Evolutionary conservation across 2,797 vertebrate genomes (phyloP).

Genomic region (Eremophila alpestris): DNA sequence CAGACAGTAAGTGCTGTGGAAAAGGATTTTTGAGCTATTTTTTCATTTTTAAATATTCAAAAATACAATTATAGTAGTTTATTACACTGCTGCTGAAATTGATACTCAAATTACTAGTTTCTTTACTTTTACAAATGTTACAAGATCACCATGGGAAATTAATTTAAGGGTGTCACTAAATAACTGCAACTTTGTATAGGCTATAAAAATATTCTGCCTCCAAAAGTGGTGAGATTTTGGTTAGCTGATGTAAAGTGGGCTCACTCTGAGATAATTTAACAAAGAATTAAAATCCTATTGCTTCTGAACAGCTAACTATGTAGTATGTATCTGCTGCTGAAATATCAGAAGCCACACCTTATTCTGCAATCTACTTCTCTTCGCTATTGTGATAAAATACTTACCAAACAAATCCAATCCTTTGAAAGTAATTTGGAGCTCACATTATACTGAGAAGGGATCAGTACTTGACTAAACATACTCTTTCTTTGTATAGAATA

Average conservation of each 20-base stretch:
- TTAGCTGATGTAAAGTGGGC: neutral
- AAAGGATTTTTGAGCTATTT: neutral
- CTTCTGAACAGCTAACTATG: neutral
- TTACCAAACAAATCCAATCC: constrained; percentile 15
- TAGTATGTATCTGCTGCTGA: neutral
- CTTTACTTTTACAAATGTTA: neutral
- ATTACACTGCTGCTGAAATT: neutral
- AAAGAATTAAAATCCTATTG: neutral
- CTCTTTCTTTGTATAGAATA: constrained; percentile 62
- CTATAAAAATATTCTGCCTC: neutral
- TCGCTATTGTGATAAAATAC: constrained; percentile 30
- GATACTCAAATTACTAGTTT: neutral
- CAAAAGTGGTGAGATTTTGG: neutral
- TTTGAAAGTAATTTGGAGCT: constrained; percentile 71
- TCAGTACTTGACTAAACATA: constrained; percentile 60
- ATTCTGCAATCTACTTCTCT: neutral
- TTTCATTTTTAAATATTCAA: neutral
- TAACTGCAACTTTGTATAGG: neutral
- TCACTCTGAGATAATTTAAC: neutral
- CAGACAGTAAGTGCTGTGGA: neutral
- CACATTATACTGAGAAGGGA: constrained; percentile 63
- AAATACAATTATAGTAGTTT: neutral
- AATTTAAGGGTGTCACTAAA: neutral
- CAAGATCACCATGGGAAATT: neutral
- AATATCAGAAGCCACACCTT: neutral